These are phyloP conservation scores for Cataglyphis livida DNA, from an alignment of 2,888 invertebrate genomes.

Conservation along the genomic window DNA sequence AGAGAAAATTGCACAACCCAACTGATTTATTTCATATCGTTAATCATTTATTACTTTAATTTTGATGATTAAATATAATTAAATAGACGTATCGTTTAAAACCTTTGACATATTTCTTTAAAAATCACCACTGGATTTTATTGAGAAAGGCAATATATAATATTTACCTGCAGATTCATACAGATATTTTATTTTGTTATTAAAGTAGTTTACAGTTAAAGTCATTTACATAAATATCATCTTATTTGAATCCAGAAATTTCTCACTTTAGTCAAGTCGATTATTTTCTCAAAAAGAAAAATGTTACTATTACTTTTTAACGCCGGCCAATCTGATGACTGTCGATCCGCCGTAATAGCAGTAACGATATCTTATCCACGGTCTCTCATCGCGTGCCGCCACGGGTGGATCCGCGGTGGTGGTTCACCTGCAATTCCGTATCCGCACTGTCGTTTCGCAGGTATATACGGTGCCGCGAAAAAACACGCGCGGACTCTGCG, in stretches of 20 bases:
- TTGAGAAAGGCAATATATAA: not conserved
- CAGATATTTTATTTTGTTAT: not conserved
- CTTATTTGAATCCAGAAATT: slow-evolving; percentile 12
- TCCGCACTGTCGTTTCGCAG: slow-evolving; percentile 62
- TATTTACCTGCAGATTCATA: not conserved
- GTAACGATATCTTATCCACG: slow-evolving; percentile 54
- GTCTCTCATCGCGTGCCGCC: slow-evolving; percentile 60
- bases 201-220: not conserved
- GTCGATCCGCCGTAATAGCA: slow-evolving; percentile 53
- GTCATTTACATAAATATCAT: not conserved
- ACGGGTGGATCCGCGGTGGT: slow-evolving; percentile 52
- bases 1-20: not conserved
- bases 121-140: not conserved
- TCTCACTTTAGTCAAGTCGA: slow-evolving; percentile 15
- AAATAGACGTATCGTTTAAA: not conserved
- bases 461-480: slow-evolving; percentile 48
- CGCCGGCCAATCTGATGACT: slow-evolving; percentile 43
- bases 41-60: not conserved
- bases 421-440: slow-evolving; percentile 59
- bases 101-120: not conserved
- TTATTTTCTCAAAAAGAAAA: slow-evolving; percentile 19
- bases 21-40: not conserved
- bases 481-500: slow-evolving; percentile 70
- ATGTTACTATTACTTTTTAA: slow-evolving; percentile 39
- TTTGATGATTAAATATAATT: not conserved